Evolutionary conservation across 2,797 vertebrate species (phyloP).

Genomic region (Natrix natrix): DNA sequence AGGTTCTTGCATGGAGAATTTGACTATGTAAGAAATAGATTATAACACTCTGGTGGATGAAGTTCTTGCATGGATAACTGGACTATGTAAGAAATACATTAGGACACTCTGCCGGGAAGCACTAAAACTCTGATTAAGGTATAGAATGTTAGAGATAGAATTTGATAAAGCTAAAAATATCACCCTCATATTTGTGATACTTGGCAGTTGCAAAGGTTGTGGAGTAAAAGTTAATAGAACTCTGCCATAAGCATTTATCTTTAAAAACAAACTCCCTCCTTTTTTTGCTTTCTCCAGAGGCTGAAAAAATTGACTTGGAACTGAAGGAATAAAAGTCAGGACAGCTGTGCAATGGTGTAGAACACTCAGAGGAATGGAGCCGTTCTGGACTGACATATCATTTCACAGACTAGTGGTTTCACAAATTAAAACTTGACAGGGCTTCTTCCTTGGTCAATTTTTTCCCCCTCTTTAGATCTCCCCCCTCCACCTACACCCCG

Average conservation of each 20-base stretch:
- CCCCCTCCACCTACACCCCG: background rate
- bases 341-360: background rate
- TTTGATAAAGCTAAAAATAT: background rate
- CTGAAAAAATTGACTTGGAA: background rate
- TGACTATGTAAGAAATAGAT: too few relatives aligned
- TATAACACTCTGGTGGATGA: too few relatives aligned
- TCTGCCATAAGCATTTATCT: background rate
- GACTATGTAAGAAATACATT: background rate
- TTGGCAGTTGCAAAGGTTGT: background rate
- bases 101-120: background rate
- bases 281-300: conserved; percentile 18
- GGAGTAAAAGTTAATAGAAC: background rate
- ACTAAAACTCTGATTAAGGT: background rate
- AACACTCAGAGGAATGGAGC: conserved; percentile 2
- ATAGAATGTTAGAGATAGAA: background rate
- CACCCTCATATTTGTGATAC: background rate
- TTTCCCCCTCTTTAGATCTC: background rate
- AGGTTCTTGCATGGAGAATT: background rate
- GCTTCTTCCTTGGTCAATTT: background rate
- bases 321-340: background rate
- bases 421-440: background rate
- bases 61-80: background rate
- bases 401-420: conserved; percentile 28
- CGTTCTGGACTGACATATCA: background rate
- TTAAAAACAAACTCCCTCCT: background rate